Base-by-base conservation (phyloP, 1,140 invertebrate genomes). In the Drosophila willistoni region DNA sequence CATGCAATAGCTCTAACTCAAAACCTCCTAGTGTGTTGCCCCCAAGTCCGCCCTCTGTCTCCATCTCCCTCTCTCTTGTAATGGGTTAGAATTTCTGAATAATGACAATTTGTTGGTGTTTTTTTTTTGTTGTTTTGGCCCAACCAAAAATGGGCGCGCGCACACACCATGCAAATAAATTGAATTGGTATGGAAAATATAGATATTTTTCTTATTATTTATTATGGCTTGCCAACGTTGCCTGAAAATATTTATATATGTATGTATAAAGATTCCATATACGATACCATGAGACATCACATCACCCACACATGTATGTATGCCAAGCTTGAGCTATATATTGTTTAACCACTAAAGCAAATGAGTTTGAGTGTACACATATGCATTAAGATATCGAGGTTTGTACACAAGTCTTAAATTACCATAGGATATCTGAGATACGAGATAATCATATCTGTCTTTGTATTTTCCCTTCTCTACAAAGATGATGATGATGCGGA, bases 151-250 rank as follows among this genome's bases (percentile, higher is more conserved):
- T 54, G 60, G 68, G 73, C 13, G 44, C 41, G 36, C 72, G 12
- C 36, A 39, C 36, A 13, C 36, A 63, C 47, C 63, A 60, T 64
- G 42, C 12, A 10, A 86, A 78, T 77, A 55, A 82, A 86, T 86
- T 79, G 79, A 85, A 85, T 29, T 29, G 29, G 5, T 29, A 29
- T 86, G 70, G 22, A 67, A 73, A 74, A 56, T 29, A 56, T 29
- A 56, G 77, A 73, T 22, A 47, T 75, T 75, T 81, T 74, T 47
- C 29, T 17, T 47, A 2, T 47, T 66, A 78, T 87, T 79, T 81
- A 76, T 74, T 71, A 81, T 67, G 79, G 78, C 78, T 81, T 71
- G 77, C 73, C 81, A 84, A 84, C 71, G 67, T 55, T 78, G 70
- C 63, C 73, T 78, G 81, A 73, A 80, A 84, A 12, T 73, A 62